These are phyloP conservation scores for Epinotia nisella DNA, from an alignment of 2,888 invertebrate species.

Conservation along the genomic window DNA sequence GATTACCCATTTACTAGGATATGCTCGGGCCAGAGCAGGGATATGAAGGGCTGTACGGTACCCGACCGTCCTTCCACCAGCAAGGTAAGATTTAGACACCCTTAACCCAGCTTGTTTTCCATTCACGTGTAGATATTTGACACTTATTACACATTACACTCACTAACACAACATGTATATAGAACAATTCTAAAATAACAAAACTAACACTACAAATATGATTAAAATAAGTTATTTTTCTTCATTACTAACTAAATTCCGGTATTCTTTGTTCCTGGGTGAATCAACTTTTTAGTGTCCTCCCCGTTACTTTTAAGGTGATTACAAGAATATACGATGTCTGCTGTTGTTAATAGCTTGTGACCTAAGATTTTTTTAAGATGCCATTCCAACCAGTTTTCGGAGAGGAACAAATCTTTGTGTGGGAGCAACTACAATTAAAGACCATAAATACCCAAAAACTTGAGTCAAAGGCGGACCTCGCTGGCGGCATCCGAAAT, in stretches of 20 bases:
- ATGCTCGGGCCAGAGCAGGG: conserved; percentile 96
- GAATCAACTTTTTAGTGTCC: too few species aligned
- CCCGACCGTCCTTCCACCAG: conserved; percentile 95
- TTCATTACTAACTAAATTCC: conserved; percentile 14
- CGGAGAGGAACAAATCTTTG: too few species aligned
- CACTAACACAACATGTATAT: conserved; percentile 3
- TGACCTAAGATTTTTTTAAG: too few species aligned
- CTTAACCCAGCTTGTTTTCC: conserved; percentile 24
- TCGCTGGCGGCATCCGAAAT: too few species aligned
- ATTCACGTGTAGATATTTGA: conserved; percentile 42
- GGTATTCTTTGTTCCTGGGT: conserved; percentile 26
- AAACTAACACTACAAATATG: conserved; percentile 13
- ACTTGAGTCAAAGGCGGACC: too few species aligned
- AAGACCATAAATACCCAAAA: too few species aligned
- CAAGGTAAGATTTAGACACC: conserved; percentile 87
- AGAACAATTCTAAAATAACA: conserved; percentile 21
- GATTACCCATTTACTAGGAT: conserved; percentile 87
- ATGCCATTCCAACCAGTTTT: too few species aligned
- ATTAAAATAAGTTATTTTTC: background rate
- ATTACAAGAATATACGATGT: too few species aligned
- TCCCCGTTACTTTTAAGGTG: too few species aligned
- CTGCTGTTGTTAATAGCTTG: too few species aligned
- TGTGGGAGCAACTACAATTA: too few species aligned
- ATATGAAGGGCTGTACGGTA: conserved; percentile 96
- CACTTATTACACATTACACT: conserved; percentile 23